phyloP scores from a whole-genome alignment of 1,140 invertebrate species.

The Hycleus cichorii region DNA sequence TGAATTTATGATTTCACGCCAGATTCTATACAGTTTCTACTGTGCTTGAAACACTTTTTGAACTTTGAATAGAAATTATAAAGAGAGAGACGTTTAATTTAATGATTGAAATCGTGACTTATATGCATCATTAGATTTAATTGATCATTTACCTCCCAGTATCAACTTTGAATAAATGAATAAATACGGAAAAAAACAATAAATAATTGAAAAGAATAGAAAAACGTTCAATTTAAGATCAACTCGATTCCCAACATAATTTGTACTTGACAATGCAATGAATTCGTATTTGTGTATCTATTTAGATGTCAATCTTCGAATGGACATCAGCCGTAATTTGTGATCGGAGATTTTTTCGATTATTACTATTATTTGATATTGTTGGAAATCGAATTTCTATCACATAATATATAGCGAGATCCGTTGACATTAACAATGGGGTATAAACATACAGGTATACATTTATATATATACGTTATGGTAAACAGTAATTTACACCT shows the following conservation, averaged over 20 bases:
- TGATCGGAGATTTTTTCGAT: not conserved
- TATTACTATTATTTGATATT: too few relatives aligned
- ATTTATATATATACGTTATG: not conserved
- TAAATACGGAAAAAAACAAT: too few relatives aligned
- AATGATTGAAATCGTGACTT: not conserved
- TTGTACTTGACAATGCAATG: constrained; percentile 4
- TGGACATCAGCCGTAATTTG: constrained; percentile 18
- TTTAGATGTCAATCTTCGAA: constrained; percentile 23
- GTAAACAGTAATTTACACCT: constrained; percentile 16
- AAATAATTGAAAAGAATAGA: too few relatives aligned
- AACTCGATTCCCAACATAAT: too few relatives aligned
- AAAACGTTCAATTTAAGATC: too few relatives aligned
- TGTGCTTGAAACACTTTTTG: not conserved
- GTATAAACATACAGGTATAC: not conserved
- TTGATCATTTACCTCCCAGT: constrained; percentile 12
- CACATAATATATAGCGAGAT: too few relatives aligned
- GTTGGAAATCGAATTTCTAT: too few relatives aligned
- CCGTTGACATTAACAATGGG: constrained; percentile 9
- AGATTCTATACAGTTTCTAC: not conserved
- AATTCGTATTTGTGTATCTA: constrained; percentile 19
- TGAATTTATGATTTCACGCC: not conserved
- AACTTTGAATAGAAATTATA: too few relatives aligned
- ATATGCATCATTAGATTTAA: constrained; percentile 8
- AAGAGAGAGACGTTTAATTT: not conserved
- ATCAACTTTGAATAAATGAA: not conserved